phyloP scores from a whole-genome alignment of 2,797 vertebrate species.

The Peromyscus melanophrys region DNA sequence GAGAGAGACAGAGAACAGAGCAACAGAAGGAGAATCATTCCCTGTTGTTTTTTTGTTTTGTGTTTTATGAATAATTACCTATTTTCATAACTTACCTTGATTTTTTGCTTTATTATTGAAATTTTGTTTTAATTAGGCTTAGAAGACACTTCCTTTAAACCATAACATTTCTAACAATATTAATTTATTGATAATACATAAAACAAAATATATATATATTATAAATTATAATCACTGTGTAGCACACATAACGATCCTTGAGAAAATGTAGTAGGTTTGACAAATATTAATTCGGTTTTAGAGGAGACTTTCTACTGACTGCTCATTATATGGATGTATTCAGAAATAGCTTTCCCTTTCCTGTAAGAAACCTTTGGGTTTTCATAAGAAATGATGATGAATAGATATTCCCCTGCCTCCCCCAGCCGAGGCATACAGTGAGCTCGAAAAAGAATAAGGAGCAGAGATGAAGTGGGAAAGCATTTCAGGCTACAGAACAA shows the following conservation, averaged over 20 bases:
- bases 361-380: slow-evolving; percentile 12
- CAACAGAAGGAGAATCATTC: background rate
- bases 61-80: slow-evolving; percentile 51
- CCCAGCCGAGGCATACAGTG: background rate
- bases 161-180: background rate
- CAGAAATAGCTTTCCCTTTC: slow-evolving; percentile 40
- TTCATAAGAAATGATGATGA: slow-evolving; percentile 51
- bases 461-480: background rate
- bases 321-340: slow-evolving; percentile 12
- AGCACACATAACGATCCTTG: background rate
- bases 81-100: slow-evolving; percentile 37
- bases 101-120: slow-evolving; percentile 30
- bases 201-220: background rate
- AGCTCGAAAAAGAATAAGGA: background rate
- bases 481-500: background rate
- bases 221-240: background rate
- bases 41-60: background rate
- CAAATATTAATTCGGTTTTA: slow-evolving; percentile 63
- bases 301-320: slow-evolving; percentile 27
- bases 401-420: background rate
- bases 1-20: background rate
- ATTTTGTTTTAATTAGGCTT: background rate
- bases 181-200: slow-evolving; percentile 29
- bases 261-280: slow-evolving; percentile 50
- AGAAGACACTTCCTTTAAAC: background rate